Base-by-base conservation (phyloP, 2,797 vertebrate species). In the Hypotaenidia okinawae region DNA sequence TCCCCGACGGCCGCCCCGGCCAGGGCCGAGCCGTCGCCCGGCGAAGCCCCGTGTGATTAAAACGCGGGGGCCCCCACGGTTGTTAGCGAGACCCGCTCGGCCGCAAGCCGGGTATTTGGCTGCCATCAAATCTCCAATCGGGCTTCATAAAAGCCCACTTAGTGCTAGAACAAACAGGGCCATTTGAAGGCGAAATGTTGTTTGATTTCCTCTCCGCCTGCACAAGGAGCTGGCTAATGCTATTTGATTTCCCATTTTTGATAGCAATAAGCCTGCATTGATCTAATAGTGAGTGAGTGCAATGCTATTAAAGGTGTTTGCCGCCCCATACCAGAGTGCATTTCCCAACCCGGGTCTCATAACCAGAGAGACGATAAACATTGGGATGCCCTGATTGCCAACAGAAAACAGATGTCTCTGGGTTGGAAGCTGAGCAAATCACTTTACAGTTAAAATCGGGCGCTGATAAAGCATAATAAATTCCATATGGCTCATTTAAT, bases 401-500 rank as follows among this genome's bases (percentile, higher is more conserved):
- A 98, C 98, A 98, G 98, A 98, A 99, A 99, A 99, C 99, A 99
- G 99, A 99, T 99, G 99, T 99, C 99, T 98, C 98, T 88, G 98
- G 98, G 98, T 98, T 97, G 97, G 98, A 97, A 98, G 98, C 98
- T 98, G 99, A 99, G 98, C 98, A 99, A 99, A 99, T 99, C 99
- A 99, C 99, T 99, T 99, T 99, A 99, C 98, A 98, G 98, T 98
- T 98, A 98, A 98, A 99, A 99, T 99, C 99, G 98, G 98, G 99
- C 98, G 98, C 99, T 99, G 99, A 99, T 99, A 99, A 99, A 99
- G 99, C 98, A 98, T 99, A 99, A 99, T 99, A 99, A 99, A 99
- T 99, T 99, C 99, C 99, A 99, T 98, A 98, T 99, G 99, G 99
- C 98, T 99, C 98, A 98, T 99, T 99, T 99, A 98, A 99, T 99